phyloP scores from a whole-genome alignment of 37 sponge, comb jelly and placozoan genomes.

The Cliona cf. orientalis region DNA sequence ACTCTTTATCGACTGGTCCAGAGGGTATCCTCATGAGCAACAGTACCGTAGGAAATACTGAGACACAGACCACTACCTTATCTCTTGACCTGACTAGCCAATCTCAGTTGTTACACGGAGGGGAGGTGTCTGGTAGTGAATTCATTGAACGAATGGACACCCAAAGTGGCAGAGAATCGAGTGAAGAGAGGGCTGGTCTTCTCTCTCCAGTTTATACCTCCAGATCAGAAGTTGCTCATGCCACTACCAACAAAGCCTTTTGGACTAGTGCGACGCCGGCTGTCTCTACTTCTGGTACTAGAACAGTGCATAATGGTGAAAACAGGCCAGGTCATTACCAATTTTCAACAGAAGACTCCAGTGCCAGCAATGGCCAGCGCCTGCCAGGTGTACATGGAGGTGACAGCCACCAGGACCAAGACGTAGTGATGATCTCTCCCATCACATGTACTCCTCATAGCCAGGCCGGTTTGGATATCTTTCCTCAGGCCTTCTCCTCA shows the following conservation, averaged over 20 bases:
- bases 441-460: not conserved
- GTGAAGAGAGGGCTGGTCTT: not conserved
- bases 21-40: constrained; percentile 10
- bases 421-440: not conserved
- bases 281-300: not conserved
- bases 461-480: not conserved
- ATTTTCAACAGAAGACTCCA: not conserved
- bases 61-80: constrained; percentile 4
- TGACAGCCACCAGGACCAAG: not conserved
- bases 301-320: not conserved
- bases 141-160: not conserved
- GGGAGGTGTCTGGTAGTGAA: too few relatives aligned
- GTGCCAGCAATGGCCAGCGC: not conserved
- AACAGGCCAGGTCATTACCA: not conserved
- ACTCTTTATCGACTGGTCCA: not conserved
- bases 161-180: not conserved
- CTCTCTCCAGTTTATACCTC: not conserved
- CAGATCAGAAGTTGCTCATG: too few relatives aligned
- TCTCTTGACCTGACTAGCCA: constrained; percentile 5
- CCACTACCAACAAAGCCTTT: not conserved
- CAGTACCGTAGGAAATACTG: not conserved
- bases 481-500: constrained; percentile 14
- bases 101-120: not conserved
- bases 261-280: not conserved
- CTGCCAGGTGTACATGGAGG: too few relatives aligned